These are phyloP conservation scores for Casuarius casuarius DNA, from an alignment of 2,113 vertebrate species.

Conservation along the genomic window DNA sequence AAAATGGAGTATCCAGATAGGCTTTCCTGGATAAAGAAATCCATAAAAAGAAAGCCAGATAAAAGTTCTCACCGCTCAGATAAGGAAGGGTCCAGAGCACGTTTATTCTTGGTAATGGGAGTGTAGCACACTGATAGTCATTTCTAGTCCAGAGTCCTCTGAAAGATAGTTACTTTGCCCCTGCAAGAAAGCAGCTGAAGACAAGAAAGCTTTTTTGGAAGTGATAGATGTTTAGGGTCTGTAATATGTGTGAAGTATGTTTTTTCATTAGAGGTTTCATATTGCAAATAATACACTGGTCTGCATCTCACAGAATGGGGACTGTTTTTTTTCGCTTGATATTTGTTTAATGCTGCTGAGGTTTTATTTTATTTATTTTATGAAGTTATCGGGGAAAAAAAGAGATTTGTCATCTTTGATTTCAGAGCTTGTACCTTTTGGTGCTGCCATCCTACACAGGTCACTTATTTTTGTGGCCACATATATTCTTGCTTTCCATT, in stretches of 20 bases:
- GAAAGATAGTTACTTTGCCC: not conserved
- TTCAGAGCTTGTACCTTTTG: not conserved
- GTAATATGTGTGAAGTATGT: rapidly evolving
- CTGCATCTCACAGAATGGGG: not conserved
- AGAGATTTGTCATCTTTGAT: not conserved
- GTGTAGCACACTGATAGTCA: not conserved
- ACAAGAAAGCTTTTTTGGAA: not conserved
- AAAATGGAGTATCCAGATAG: not conserved
- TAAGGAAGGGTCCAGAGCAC: not conserved
- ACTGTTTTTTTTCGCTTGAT: not conserved
- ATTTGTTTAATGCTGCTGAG: not conserved
- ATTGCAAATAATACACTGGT: not conserved
- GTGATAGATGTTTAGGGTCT: not conserved
- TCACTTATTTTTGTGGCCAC: not conserved
- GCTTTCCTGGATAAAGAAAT: not conserved
- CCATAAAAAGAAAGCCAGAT: not conserved
- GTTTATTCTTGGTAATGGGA: not conserved
- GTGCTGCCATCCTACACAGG: not conserved
- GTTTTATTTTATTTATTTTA: not conserved
- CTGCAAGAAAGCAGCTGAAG: not conserved
- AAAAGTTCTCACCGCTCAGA: not conserved
- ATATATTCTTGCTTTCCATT: not conserved
- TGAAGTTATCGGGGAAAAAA: not conserved
- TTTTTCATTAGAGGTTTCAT: not conserved
- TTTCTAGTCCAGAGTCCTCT: not conserved